Conservation (phyloP, 2,888 invertebrate species). For the Xanthia icteritia region DNA sequence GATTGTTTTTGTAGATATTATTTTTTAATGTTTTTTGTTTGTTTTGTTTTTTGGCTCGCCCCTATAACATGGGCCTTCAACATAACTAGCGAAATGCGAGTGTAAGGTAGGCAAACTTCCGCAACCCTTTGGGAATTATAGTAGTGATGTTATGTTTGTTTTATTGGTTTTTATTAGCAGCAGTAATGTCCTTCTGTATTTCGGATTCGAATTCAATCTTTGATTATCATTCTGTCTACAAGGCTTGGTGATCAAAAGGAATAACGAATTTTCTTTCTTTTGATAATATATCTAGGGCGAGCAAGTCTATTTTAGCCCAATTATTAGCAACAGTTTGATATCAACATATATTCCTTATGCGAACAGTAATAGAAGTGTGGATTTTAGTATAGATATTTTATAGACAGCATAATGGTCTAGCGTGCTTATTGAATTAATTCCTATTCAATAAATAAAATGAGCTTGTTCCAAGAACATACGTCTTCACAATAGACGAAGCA, state of each 20-base stretch:
- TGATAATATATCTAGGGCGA: not conserved
- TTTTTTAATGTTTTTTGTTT: not conserved
- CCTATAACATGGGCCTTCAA: not conserved
- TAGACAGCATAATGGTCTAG: not conserved
- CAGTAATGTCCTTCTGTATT: not conserved
- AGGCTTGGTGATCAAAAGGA: not conserved
- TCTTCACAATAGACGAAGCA: not conserved
- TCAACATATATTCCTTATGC: too few relatives aligned
- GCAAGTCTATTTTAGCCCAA: not conserved
- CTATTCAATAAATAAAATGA: not conserved
- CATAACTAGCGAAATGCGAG: not conserved
- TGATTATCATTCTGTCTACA: not conserved
- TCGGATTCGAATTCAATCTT: not conserved
- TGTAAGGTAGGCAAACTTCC: not conserved
- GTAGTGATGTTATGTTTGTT: not conserved
- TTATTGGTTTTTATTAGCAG: not conserved
- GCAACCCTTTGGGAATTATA: not conserved
- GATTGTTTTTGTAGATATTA: conserved; percentile 6
- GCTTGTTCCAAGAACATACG: not conserved
- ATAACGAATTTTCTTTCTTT: not conserved
- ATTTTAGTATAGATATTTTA: not conserved
- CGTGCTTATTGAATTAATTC: not conserved
- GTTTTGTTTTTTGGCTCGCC: not conserved
- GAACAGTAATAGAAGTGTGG: not conserved
- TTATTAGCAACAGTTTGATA: not conserved